Conservation (phyloP, 2,797 vertebrate genomes). For the Lithobates sylvaticus region DNA sequence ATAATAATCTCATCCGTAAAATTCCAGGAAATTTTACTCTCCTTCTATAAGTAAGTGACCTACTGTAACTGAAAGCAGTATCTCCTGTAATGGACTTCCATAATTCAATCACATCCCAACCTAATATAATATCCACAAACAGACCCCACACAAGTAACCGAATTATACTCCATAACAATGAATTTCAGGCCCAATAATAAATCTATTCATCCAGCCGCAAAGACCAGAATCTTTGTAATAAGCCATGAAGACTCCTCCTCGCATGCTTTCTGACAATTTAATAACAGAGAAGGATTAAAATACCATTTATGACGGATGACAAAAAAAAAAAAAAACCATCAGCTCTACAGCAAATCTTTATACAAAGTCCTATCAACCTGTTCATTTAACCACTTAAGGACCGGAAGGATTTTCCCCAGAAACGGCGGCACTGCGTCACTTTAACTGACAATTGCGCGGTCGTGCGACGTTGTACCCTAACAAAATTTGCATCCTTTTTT, state of each 20-base stretch:
- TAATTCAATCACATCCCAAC: constrained; percentile 18
- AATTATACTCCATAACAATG: constrained; percentile 1
- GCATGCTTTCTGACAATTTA: too few relatives aligned
- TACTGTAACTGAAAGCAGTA: not conserved
- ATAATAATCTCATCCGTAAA: not conserved
- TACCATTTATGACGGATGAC: too few relatives aligned
- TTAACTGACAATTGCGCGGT: too few relatives aligned
- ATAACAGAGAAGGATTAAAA: too few relatives aligned
- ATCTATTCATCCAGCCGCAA: not conserved
- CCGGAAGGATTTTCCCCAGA: too few relatives aligned
- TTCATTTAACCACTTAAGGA: too few relatives aligned
- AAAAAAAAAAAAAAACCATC: too few relatives aligned
- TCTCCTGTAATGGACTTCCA: constrained; percentile 15
- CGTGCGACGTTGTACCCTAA: too few relatives aligned
- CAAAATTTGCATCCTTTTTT: too few relatives aligned
- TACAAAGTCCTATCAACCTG: too few relatives aligned
- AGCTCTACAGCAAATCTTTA: too few relatives aligned
- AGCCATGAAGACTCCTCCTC: not conserved
- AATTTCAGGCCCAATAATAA: not conserved
- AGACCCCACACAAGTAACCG: not conserved
- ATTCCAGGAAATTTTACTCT: constrained; percentile 18
- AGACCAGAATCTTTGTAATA: not conserved
- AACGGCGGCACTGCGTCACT: too few relatives aligned
- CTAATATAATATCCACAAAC: constrained; percentile 18
- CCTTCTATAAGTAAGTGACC: not conserved